Evolutionary conservation across 1,140 invertebrate species (phyloP), one percentile per base, ranked within the genome.

Genomic region (Rhynchophorus ferrugineus): DNA sequence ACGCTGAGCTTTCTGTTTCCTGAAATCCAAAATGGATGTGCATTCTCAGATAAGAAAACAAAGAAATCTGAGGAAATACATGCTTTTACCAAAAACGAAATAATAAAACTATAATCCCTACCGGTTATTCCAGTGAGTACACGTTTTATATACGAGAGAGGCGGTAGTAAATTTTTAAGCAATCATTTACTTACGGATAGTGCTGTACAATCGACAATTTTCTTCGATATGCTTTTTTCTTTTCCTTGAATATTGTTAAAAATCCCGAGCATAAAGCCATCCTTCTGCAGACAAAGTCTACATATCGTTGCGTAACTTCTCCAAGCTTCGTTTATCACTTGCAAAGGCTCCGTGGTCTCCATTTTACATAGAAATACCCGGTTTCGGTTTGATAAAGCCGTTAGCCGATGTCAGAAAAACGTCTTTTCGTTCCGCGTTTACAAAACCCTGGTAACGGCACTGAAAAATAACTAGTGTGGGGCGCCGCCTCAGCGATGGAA

Each of bases 201-300:
- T 44, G 65, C 64, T 8, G 66, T 70, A 43, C 64, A 70, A 52
- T 70, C 68, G 41, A 65, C 63, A 18, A 70, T 70, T 57, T 70
- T 70, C 60, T 66, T 69, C 17, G 62, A 64, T 59, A 70, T 69
- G 44, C 67, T 69, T 34, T 62, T 67, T 3, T 69, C 67, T 44
- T 63, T 68, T 34, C 63, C 66, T 41, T 66, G 64, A 43, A 67
- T 63, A 41, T 68, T 67, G 54, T 74, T 74, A 63, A 77, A 80
- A 53, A 80, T 76, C 35, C 75, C 75, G 44, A 74, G 61, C 61
- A 74, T 73, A 45, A 76, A 69, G 16, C 73, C 72, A 65, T 76
- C 77, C 61, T 73, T 75, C 55, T 71, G 69, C 56, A 80, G 62
- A 57, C 78, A 80, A 44, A 80, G 62, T 39, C 78, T 68, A 65